Percentiles rank a stretch among this genome's conserved stretches.
Conservation (phyloP, 2,113 vertebrate genomes). For the Crotalus tigris region DNA sequence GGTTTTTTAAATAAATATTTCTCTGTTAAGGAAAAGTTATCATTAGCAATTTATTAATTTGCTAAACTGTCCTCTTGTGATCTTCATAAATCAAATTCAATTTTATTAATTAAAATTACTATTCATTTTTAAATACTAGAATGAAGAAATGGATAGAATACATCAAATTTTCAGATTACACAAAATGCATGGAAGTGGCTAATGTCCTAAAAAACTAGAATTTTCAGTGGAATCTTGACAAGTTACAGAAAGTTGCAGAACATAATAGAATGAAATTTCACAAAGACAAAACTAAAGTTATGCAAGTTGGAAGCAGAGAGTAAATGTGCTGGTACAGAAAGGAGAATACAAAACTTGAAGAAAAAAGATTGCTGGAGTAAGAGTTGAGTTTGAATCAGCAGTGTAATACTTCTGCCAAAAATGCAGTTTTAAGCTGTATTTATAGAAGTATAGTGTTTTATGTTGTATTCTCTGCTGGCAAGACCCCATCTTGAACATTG, state of each 20-base stretch:
- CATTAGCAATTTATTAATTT: not conserved
- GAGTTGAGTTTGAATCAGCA: not conserved
- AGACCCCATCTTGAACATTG: not conserved
- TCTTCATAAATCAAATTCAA: not conserved
- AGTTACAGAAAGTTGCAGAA: not conserved
- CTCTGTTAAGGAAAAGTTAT: not conserved
- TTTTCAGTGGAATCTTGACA: not conserved
- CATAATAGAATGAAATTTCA: not conserved
- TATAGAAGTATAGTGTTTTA: not conserved
- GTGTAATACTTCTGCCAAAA: not conserved
- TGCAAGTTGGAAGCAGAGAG: not conserved
- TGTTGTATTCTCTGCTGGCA: not conserved
- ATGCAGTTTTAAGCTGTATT: not conserved
- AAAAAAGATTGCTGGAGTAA: not conserved
- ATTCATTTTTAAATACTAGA: not conserved
- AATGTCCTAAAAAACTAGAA: not conserved
- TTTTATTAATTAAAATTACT: not conserved
- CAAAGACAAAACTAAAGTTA: not conserved
- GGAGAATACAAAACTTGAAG: not conserved
- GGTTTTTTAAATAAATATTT: not conserved
- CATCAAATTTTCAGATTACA: not conserved
- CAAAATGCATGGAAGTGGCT: not conserved
- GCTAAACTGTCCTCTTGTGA: not conserved
- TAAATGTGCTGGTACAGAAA: not conserved
- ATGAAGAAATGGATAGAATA: not conserved